Evolutionary conservation across 2,888 invertebrate genomes (phyloP).

Genomic region (Hydriomena furcata): DNA sequence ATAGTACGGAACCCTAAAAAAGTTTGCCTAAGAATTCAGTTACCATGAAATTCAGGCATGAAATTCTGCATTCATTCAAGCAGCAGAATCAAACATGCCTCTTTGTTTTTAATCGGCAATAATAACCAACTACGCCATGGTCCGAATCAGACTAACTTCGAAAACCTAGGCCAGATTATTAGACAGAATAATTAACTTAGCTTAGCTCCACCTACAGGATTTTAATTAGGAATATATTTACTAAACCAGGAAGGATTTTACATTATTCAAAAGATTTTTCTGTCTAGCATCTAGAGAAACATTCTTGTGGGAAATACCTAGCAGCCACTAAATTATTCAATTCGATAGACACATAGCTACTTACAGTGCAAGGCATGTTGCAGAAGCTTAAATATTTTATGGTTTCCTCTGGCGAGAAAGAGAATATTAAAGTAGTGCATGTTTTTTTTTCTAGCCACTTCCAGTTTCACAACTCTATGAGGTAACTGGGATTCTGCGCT

Average conservation of each 20-base stretch:
- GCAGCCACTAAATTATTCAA: constrained; percentile 22
- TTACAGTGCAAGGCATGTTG: constrained; percentile 26
- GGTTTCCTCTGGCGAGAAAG: constrained; percentile 26
- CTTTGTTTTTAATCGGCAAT: no score
- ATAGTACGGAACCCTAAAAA: no score
- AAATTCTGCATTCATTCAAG: no score
- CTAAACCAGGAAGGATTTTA: neutral
- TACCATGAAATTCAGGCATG: no score
- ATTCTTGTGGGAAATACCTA: constrained; percentile 16
- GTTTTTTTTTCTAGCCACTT: constrained; percentile 26
- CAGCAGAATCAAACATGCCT: no score
- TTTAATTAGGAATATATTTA: no score
- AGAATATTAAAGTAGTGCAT: constrained; percentile 30
- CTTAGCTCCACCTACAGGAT: no score
- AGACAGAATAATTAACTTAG: no score
- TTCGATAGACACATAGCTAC: constrained; percentile 25
- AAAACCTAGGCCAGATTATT: no score
- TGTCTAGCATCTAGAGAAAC: constrained; percentile 6
- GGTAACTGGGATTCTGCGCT: constrained; percentile 14
- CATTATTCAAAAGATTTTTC: constrained; percentile 1
- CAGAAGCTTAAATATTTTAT: constrained; percentile 30
- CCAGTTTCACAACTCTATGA: constrained; percentile 32
- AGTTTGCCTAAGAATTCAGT: no score
- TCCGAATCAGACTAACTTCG: no score
- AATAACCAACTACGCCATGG: no score